Evolutionary conservation across 1,140 invertebrate genomes (phyloP), one percentile per base, ranked within the genome.

Genomic region (Pseudachorutes palmiensis): DNA sequence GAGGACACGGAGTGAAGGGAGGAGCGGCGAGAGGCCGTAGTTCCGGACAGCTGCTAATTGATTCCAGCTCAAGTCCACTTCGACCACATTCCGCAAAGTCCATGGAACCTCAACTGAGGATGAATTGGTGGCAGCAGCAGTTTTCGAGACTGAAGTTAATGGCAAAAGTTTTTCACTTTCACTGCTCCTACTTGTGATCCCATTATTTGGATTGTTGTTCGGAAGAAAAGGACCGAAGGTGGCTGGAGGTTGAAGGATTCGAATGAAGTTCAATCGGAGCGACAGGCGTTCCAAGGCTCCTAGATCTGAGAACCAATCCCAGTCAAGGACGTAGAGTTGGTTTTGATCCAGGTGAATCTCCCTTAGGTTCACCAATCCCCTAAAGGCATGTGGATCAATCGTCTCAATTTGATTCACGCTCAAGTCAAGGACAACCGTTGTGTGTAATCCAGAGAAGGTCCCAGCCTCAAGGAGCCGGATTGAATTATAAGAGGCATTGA

Each of bases 51-150:
- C 80, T 66, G 88, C 88, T 72, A 92, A 81, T 78, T 90, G 90
- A 77, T 91, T 91, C 72, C 88, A 86, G 62, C 88, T 87, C 62
- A 95, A 78, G 77, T 92, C 85, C 59, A 94, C 80, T 72, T 84
- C 81, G 55, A 86, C 81, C 1, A 95, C 76, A 41, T 83, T 82
- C 32, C 83, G 67, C n/a, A 76, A 66, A 63, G 61, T 70, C 70
- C 63, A 76, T 26, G n/a, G 30, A 24, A 62, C 24, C 31, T 36
- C 61, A 14, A 82, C 30, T 90, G 77, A 66, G 84, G 83, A 26
- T 48, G 31, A 22, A 41, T 19, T 41, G 5, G 19, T 5, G 5
- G 36, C 36, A 5, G 19, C 36, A 9, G 36, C 5, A 41, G 36
- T 41, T 41, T 19, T 5, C 5, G 51, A 5, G 51, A 26, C 24